Percentiles rank a stretch among this genome's conserved stretches.
Evolutionary conservation across 2,113 vertebrate genomes (phyloP).

Genomic region (Rhinoptilus africanus): DNA sequence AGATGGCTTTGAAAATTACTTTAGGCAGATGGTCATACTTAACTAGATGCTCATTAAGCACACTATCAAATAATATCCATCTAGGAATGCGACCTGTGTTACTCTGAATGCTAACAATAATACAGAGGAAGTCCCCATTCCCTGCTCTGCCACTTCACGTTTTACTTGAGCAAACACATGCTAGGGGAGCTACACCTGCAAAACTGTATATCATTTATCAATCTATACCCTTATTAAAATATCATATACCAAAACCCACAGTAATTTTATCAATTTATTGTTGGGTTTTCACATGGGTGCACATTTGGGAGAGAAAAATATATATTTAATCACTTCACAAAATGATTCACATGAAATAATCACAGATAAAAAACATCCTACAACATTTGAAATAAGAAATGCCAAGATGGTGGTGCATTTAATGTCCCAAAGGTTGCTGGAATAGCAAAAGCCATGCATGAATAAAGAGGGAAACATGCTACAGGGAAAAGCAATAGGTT

Average conservation of each 20-base stretch:
- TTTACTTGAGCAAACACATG: background rate
- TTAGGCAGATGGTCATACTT: background rate
- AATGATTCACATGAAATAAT: background rate
- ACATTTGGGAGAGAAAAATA: background rate
- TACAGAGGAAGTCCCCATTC: background rate
- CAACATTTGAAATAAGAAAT: background rate
- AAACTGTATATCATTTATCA: background rate
- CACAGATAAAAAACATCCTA: background rate
- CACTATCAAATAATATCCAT: background rate
- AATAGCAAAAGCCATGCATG: background rate
- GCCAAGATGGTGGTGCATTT: background rate
- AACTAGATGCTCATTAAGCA: background rate
- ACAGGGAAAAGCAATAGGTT: background rate
- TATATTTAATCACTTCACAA: background rate
- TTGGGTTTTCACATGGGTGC: background rate
- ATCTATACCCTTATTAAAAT: background rate
- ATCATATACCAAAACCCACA: background rate
- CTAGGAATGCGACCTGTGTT: background rate
- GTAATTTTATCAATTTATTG: background rate
- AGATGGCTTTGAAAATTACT: background rate
- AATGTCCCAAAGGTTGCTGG: background rate
- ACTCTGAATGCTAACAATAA: background rate
- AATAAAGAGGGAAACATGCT: conserved; percentile 23
- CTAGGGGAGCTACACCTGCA: background rate
- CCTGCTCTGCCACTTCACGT: rapidly evolving